A percentile compares a stretch with the other conserved stretches of the same genome.
Evolutionary conservation across 2,113 vertebrate genomes (phyloP).

Genomic region (Oncorhynchus keta): DNA sequence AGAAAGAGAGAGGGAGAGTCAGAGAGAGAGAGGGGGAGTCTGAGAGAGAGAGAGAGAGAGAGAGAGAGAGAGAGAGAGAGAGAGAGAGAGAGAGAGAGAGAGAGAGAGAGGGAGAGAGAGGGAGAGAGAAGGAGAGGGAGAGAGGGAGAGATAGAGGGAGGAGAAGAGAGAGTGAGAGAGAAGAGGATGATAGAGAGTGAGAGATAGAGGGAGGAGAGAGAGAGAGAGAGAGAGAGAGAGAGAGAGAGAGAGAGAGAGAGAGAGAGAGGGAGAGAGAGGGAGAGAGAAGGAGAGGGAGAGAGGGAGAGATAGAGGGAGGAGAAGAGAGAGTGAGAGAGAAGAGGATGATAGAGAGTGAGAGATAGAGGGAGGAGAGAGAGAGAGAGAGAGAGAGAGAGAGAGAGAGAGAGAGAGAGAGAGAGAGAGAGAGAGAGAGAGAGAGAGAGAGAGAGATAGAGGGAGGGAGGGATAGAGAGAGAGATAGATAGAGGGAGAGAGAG

Average conservation of each 20-base stretch:
- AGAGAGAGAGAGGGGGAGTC: neutral
- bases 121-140: neutral
- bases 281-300: neutral
- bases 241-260: accelerated
- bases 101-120: too few species aligned
- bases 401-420: neutral
- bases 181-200: too few species aligned
- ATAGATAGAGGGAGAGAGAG: too few species aligned
- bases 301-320: too few species aligned
- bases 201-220: too few species aligned
- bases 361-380: too few species aligned
- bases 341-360: too few species aligned
- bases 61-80: too few species aligned
- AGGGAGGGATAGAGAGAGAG: neutral
- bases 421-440: conserved; percentile 6
- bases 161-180: neutral
- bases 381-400: conserved; percentile 5
- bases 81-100: too few species aligned
- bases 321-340: too few species aligned
- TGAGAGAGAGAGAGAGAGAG: neutral
- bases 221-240: too few species aligned
- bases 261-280: neutral
- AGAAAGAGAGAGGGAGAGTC: too few species aligned
- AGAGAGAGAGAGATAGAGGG: conserved; percentile 15
- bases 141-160: neutral